A percentile compares a stretch with the other conserved stretches of the same genome.
phyloP scores from a whole-genome alignment of 1,140 invertebrate genomes.

The Zeugodacus cucurbitae region DNA sequence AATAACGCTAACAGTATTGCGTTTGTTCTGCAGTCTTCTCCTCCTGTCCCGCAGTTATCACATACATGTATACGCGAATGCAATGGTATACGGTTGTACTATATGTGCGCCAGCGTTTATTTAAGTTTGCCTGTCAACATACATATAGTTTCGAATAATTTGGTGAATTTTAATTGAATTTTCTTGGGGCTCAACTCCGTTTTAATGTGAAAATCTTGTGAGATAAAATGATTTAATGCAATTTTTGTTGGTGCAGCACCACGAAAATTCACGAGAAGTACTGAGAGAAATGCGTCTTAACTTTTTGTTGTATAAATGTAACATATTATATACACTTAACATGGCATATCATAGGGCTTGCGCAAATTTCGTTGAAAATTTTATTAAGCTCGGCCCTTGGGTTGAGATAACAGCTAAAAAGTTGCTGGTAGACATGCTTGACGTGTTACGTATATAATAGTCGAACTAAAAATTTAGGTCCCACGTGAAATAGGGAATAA shows the following conservation, averaged over 20 bases:
- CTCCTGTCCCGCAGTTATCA: background rate
- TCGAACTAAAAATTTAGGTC: no score
- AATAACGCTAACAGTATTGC: background rate
- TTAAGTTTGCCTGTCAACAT: background rate
- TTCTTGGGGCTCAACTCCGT: background rate
- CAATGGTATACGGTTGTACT: background rate
- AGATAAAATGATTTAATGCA: conserved; percentile 19
- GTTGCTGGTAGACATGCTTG: no score
- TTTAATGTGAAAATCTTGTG: conserved; percentile 6
- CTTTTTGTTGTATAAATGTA: background rate
- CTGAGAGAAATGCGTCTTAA: background rate
- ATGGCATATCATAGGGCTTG: background rate
- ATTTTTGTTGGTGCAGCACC: background rate
- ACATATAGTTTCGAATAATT: conserved; percentile 1
- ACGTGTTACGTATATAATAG: no score
- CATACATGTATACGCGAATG: background rate
- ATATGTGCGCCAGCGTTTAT: background rate
- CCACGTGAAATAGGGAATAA: no score
- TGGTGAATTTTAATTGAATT: conserved; percentile 12
- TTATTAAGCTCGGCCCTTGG: no score
- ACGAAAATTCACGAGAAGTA: background rate
- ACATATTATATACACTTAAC: background rate
- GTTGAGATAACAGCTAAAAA: no score
- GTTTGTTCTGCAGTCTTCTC: background rate
- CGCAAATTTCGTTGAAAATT: background rate